Conservation (phyloP, 2,113 vertebrate genomes). For the Sinocyclocheilus anshuiensis region DNA sequence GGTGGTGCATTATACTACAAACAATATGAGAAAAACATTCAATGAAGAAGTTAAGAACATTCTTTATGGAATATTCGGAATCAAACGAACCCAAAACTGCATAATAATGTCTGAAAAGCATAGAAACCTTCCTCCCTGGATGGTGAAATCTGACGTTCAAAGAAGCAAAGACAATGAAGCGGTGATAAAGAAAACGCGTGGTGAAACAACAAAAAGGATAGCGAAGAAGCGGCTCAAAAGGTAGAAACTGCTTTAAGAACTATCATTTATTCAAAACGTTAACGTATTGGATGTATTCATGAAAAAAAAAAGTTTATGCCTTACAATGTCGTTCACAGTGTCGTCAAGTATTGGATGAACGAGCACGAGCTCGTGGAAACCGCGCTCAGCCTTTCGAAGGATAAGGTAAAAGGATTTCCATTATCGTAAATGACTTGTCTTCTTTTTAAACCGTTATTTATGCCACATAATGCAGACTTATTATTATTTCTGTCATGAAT, state of each 20-base stretch:
- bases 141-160: constrained; percentile 51
- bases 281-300: neutral
- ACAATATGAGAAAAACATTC: neutral
- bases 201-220: constrained; percentile 11
- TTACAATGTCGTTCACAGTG: constrained; percentile 53
- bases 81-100: neutral
- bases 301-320: too few relatives aligned
- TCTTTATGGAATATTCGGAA: neutral
- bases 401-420: neutral
- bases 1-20: neutral
- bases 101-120: constrained; percentile 62
- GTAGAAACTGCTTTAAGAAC: constrained; percentile 37
- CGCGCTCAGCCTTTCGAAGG: constrained; percentile 52
- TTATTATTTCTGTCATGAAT: neutral
- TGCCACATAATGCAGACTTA: neutral
- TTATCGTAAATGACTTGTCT: neutral
- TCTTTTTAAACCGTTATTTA: neutral
- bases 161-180: neutral
- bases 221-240: constrained; percentile 52
- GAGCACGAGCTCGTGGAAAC: constrained; percentile 72
- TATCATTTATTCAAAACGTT: neutral
- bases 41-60: neutral
- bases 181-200: neutral
- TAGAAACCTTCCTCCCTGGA: constrained; percentile 72
- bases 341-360: constrained; percentile 72